Evolutionary conservation across 2,888 invertebrate genomes (phyloP), one percentile per base, ranked within the genome.

Genomic region (Acheta domesticus): DNA sequence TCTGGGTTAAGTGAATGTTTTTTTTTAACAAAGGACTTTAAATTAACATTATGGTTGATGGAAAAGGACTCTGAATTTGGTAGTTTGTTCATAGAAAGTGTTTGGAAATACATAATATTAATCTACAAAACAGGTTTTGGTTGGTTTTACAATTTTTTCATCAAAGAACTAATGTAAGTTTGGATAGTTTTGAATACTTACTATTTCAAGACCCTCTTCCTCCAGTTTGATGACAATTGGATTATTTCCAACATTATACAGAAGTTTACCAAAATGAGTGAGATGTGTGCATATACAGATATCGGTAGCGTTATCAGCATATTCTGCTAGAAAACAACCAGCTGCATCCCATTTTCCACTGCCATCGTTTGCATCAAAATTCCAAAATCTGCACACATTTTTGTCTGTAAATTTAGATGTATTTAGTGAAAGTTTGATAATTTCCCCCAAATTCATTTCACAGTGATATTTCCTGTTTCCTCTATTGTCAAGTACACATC

Each of bases 221-320:
- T 19, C 16, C n/a, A 62, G 16, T 19, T 62, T n/a, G 62, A 62
- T 62, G 23, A 3, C 23, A 36, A 8, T 36, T 36, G 36, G 36
- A 36, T 36, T 36, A n/a, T n/a, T 62, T 62, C 62, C 62, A 19
- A n/a, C 16, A n/a, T 62, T 62, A n/a, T 62, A 62, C 8, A 62
- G 8, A 14, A 62, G 62, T 62, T 62, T 62, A n/a, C 62, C 62
- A 62, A 62, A 62, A 16, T 62, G 62, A 5, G 62, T 62, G 16
- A 62, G 62, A 62, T 62, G 62, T n/a, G 62, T 62, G 62, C 62
- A 62, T 62, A 62, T 62, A n/a, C 62, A 62, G 4, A 62, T n/a
- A 62, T 62, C 62, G 14, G n/a, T 62, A 19, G 14, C 8, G 8
- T 62, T 62, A 19, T n/a, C 62, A 19, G 62, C 16, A n/a, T 62